Evolutionary conservation across 2,888 invertebrate genomes (phyloP).

Genomic region (Rotaria sp.): DNA sequence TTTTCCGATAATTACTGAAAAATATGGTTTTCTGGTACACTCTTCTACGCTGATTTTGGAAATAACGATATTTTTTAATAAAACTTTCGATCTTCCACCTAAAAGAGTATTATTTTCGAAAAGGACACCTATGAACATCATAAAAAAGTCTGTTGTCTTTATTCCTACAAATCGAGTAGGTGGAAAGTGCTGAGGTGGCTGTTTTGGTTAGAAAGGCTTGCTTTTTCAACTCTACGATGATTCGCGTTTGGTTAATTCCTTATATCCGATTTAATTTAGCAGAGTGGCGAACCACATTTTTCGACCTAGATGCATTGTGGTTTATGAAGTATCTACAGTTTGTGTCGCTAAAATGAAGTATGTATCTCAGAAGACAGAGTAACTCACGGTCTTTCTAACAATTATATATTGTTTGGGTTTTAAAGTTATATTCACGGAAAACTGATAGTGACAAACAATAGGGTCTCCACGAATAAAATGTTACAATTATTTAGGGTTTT

Average conservation of each 20-base stretch:
- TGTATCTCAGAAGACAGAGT: neutral
- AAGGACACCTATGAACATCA: neutral
- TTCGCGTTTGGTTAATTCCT: neutral
- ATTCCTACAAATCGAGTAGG: constrained; percentile 14
- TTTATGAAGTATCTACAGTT: constrained; percentile 22
- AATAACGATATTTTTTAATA: constrained; percentile 14
- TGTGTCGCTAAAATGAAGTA: constrained; percentile 17
- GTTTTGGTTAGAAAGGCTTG: neutral
- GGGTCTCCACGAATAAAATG: neutral
- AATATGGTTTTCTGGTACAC: neutral
- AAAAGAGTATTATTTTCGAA: constrained; percentile 16
- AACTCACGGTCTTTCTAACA: constrained; percentile 5
- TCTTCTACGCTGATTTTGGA: neutral
- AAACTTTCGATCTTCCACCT: neutral
- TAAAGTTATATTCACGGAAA: no score
- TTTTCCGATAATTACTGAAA: neutral
- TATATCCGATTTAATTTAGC: neutral
- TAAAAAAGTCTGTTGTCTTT: neutral
- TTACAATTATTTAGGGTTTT: neutral
- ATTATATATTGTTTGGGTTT: constrained; percentile 2
- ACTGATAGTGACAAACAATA: neutral
- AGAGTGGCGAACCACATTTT: neutral
- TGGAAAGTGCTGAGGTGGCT: neutral
- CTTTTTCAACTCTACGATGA: constrained; percentile 15
- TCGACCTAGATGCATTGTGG: constrained; percentile 15